Conservation (phyloP, 2,113 vertebrate genomes). For the Oncorhynchus gorbuscha region DNA sequence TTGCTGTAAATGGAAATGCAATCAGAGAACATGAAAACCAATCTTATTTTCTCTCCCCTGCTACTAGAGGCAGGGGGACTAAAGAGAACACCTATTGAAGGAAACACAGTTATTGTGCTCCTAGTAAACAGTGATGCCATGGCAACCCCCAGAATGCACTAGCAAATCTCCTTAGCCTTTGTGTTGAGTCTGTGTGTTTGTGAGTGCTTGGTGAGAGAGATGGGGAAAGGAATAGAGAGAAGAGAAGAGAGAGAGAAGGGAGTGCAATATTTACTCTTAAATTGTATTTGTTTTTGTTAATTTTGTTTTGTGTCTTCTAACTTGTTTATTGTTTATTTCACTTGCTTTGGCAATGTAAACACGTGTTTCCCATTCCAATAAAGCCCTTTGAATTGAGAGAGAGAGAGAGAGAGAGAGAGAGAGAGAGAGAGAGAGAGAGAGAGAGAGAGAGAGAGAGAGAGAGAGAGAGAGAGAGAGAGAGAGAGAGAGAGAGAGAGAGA, state of each 20-base stretch:
- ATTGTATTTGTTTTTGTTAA: too few relatives aligned
- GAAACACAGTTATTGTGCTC: conserved; percentile 37
- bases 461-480: background rate
- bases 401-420: too few relatives aligned
- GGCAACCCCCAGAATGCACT: conserved; percentile 50
- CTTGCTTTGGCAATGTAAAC: too few relatives aligned
- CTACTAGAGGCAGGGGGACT: background rate
- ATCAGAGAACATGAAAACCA: too few relatives aligned
- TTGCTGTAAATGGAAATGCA: too few relatives aligned
- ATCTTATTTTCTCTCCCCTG: background rate
- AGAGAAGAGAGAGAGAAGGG: background rate
- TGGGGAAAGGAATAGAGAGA: background rate
- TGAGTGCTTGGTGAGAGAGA: conserved; percentile 4
- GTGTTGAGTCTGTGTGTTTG: conserved; percentile 11
- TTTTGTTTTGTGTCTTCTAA: too few relatives aligned
- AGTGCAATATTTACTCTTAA: too few relatives aligned
- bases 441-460: background rate
- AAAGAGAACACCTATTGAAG: conserved; percentile 22
- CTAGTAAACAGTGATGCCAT: conserved; percentile 50
- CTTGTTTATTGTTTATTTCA: too few relatives aligned
- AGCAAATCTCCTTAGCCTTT: conserved; percentile 40
- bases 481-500: background rate
- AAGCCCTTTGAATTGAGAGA: too few relatives aligned
- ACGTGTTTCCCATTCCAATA: too few relatives aligned
- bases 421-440: background rate